phyloP scores from a whole-genome alignment of 2,888 invertebrate species.

The Argyresthia goedartella region DNA sequence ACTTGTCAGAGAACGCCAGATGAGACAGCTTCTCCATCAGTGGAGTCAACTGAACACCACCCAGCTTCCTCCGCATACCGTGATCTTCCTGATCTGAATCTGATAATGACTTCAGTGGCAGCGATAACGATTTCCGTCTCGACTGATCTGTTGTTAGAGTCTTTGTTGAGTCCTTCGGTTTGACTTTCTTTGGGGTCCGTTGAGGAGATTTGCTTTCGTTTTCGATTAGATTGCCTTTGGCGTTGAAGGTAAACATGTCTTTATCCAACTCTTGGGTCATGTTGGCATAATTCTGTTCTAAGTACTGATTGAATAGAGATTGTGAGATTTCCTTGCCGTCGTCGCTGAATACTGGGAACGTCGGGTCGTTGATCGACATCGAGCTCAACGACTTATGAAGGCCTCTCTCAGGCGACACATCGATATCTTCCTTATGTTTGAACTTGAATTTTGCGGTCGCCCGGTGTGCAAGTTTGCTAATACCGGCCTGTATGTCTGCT shows the following conservation, averaged over 20 bases:
- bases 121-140: conserved; percentile 72
- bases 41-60: conserved; percentile 82
- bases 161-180: conserved; percentile 36
- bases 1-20: conserved; percentile 76
- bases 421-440: conserved; percentile 34
- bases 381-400: conserved; percentile 54
- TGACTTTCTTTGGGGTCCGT: conserved; percentile 45
- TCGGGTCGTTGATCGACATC: conserved; percentile 83
- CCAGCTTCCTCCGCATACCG: conserved; percentile 65
- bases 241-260: conserved; percentile 51
- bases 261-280: conserved; percentile 55
- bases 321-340: conserved; percentile 82
- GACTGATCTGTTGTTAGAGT: conserved; percentile 44
- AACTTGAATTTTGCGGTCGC: conserved; percentile 69
- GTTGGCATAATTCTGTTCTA: conserved; percentile 75
- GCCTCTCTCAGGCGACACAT: conserved; percentile 38
- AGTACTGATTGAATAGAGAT: conserved; percentile 77
- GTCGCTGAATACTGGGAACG: conserved; percentile 80
- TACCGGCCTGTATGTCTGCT: conserved; percentile 73
- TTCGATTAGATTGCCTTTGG: conserved; percentile 37
- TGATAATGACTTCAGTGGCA: conserved; percentile 79
- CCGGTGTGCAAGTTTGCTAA: conserved; percentile 68
- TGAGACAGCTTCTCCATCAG: conserved; percentile 86
- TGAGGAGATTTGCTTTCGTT: conserved; percentile 53
- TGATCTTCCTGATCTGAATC: conserved; percentile 45